phyloP scores from a whole-genome alignment of 92 coral and sea anemone genomes.

The Phenganax stokvisi region DNA sequence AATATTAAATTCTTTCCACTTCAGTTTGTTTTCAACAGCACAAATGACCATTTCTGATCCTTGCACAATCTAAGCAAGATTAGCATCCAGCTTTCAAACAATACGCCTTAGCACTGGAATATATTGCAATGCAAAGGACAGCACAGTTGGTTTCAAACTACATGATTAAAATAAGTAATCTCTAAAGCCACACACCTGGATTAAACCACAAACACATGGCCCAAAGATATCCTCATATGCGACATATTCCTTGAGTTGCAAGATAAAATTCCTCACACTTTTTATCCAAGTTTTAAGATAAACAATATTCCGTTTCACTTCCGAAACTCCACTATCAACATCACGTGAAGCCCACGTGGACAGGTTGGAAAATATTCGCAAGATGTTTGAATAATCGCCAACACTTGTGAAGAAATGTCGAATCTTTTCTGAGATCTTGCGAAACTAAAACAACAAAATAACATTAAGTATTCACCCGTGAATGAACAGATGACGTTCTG shows the following conservation, averaged over 20 bases:
- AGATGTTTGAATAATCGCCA: constrained; percentile 51
- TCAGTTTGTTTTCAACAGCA: neutral
- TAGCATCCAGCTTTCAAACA: neutral
- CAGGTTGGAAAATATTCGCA: constrained; percentile 15
- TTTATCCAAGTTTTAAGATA: constrained; percentile 48
- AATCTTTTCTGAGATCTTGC: constrained; percentile 49
- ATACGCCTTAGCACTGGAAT: neutral
- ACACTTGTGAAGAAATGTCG: constrained; percentile 61
- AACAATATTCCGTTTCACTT: constrained; percentile 29
- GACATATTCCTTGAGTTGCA: constrained; percentile 57
- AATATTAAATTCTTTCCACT: constrained; percentile 45
- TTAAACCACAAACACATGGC: constrained; percentile 65
- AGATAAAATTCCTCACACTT: constrained; percentile 58
- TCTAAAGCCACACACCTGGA: constrained; percentile 55
- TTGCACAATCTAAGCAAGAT: constrained; percentile 15
- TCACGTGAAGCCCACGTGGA: neutral
- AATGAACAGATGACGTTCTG: neutral
- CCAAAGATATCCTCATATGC: constrained; percentile 71
- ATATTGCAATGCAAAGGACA: too few relatives aligned
- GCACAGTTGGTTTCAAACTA: too few relatives aligned
- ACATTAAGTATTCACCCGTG: neutral
- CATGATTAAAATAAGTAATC: too few relatives aligned
- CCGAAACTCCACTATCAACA: constrained; percentile 31
- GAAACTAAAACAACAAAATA: constrained; percentile 48
- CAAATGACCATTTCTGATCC: neutral